A percentile compares a stretch with the other conserved stretches of the same genome.
These are phyloP conservation scores for Antheraea assamensis DNA, from an alignment of 2,888 invertebrate genomes.

Conservation along the genomic window DNA sequence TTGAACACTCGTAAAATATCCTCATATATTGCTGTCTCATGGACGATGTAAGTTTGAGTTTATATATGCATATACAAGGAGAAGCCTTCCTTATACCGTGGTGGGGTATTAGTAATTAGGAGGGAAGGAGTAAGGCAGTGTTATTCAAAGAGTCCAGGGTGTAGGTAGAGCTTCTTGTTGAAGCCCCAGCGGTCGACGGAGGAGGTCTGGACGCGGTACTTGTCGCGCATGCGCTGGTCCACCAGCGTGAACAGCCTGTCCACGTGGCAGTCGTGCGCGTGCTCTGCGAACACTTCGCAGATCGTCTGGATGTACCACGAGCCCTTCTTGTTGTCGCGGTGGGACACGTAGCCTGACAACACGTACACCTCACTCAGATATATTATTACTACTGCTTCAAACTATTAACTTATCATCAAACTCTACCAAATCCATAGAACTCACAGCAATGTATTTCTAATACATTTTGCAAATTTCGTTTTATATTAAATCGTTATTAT, in stretches of 20 bases:
- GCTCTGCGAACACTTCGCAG: constrained; percentile 84
- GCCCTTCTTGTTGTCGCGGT: constrained; percentile 81
- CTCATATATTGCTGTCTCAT: no score
- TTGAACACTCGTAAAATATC: no score
- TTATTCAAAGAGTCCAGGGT: constrained; percentile 83
- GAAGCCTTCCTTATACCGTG: background rate
- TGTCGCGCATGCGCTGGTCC: constrained; percentile 68
- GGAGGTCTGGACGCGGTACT: constrained; percentile 82
- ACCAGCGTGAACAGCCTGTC: constrained; percentile 86
- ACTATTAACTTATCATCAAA: no score
- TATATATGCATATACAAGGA: background rate
- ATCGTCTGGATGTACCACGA: constrained; percentile 88
- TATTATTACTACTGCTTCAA: no score
- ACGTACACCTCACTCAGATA: no score
- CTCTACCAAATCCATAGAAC: no score
- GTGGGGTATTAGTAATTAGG: background rate
- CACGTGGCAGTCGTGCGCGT: constrained; percentile 84
- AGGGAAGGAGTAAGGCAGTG: background rate
- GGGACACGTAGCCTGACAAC: constrained; percentile 79
- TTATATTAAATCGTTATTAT: no score
- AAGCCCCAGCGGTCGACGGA: constrained; percentile 86
- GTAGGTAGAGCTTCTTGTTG: constrained; percentile 83
- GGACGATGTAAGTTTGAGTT: no score
- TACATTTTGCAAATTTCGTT: no score
- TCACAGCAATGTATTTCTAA: no score